These are phyloP conservation scores for Antheraea yamamai DNA, from an alignment of 2,888 invertebrate species.

Conservation along the genomic window DNA sequence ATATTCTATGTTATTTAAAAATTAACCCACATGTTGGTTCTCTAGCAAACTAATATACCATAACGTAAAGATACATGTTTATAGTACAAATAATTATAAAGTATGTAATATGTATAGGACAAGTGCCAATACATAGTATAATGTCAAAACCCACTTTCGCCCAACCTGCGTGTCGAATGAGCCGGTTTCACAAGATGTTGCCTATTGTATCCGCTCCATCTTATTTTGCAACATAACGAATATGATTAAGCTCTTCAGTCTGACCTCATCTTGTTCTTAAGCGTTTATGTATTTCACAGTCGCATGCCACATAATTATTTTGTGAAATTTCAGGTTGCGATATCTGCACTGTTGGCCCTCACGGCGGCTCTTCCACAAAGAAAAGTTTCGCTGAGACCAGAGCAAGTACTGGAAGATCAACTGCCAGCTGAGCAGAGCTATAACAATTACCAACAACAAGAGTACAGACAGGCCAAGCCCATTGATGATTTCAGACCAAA, in stretches of 20 bases:
- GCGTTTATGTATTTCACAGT: slow-evolving; percentile 27
- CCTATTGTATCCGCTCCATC: slow-evolving; percentile 77
- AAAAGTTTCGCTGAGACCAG: slow-evolving; percentile 61
- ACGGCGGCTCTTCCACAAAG: slow-evolving; percentile 73
- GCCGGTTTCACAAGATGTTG: slow-evolving; percentile 69
- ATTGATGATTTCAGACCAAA: slow-evolving; percentile 74
- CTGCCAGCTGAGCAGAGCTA: slow-evolving; percentile 67
- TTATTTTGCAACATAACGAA: slow-evolving; percentile 74
- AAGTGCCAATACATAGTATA: slow-evolving; percentile 55
- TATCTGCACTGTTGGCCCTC: slow-evolving; percentile 63
- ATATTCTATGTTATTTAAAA: background rate
- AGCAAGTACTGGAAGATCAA: slow-evolving; percentile 58
- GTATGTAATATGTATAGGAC: slow-evolving; percentile 29
- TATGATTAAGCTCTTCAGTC: slow-evolving; percentile 76
- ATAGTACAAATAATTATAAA: background rate
- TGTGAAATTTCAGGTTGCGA: slow-evolving; percentile 60
- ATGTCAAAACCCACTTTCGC: slow-evolving; percentile 72
- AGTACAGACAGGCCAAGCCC: slow-evolving; percentile 58
- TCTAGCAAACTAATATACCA: background rate
- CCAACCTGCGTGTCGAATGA: slow-evolving; percentile 73
- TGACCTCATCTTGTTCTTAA: slow-evolving; percentile 63
- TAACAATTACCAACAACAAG: slow-evolving; percentile 54
- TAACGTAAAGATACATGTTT: background rate
- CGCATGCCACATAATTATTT: slow-evolving; percentile 21
- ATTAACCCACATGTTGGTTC: background rate